A percentile compares a stretch with the other conserved stretches of the same genome.
phyloP scores from a whole-genome alignment of 2,888 invertebrate species.

The Ochropleura plecta region DNA sequence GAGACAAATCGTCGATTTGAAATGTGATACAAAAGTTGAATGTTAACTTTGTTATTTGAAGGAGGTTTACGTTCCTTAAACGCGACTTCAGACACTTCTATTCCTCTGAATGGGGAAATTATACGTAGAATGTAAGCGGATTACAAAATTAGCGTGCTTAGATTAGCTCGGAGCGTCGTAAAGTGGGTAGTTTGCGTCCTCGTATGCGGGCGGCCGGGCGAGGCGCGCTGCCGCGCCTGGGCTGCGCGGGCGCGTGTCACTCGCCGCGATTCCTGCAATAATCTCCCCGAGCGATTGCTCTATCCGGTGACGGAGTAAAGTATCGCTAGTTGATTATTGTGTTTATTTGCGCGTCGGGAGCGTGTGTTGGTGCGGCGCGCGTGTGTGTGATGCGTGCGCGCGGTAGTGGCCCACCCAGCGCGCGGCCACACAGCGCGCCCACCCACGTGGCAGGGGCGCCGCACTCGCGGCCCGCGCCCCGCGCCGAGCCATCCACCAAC shows the following conservation, averaged over 20 bases:
- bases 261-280: slow-evolving; percentile 82
- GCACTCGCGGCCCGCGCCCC: slow-evolving; percentile 81
- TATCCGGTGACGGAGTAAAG: slow-evolving; percentile 90
- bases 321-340: slow-evolving; percentile 90
- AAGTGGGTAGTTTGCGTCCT: slow-evolving; percentile 73
- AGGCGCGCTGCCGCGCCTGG: slow-evolving; percentile 30
- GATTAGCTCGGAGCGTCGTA: slow-evolving; percentile 67
- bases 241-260: slow-evolving; percentile 80
- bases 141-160: slow-evolving; percentile 79
- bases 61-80: slow-evolving; percentile 64
- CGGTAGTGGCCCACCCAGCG: slow-evolving; percentile 88
- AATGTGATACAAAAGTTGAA: slow-evolving; percentile 60
- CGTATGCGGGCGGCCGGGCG: slow-evolving; percentile 51
- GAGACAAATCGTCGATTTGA: slow-evolving; percentile 58
- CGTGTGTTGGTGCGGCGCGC: slow-evolving; percentile 82
- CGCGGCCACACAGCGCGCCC: slow-evolving; percentile 89
- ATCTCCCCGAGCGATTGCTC: slow-evolving; percentile 87
- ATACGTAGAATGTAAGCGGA: slow-evolving; percentile 75
- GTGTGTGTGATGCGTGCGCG: slow-evolving; percentile 85
- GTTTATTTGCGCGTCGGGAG: slow-evolving; percentile 87
- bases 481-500: slow-evolving; percentile 61
- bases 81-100: slow-evolving; percentile 60
- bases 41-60: slow-evolving; percentile 58
- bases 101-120: slow-evolving; percentile 68
- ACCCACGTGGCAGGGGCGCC: slow-evolving; percentile 89